A percentile compares a stretch with the other conserved stretches of the same genome.
These are phyloP conservation scores for Drosophila aff. DNA, from an alignment of 1,140 invertebrate species.

Conservation along the genomic window DNA sequence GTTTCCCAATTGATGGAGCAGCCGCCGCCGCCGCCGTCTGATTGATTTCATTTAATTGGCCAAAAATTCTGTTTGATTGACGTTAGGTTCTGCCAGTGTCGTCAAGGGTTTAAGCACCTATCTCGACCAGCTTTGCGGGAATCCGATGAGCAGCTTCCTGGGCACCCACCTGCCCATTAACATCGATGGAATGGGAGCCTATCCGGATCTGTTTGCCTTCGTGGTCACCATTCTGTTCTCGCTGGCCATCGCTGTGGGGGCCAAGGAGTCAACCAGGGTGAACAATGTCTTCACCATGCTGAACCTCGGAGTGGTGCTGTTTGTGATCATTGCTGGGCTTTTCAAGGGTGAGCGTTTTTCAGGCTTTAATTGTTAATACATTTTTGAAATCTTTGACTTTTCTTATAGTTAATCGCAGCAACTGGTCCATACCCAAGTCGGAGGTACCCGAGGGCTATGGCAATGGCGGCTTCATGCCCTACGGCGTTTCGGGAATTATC, in stretches of 20 bases:
- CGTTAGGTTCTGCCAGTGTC: slow-evolving; percentile 93
- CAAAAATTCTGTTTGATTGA: slow-evolving; percentile 16
- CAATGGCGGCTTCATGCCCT: slow-evolving; percentile 93
- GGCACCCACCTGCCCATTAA: slow-evolving; percentile 89
- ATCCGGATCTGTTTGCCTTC: slow-evolving; percentile 94
- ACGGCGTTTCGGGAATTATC: slow-evolving; percentile 91
- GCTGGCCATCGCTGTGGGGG: slow-evolving; percentile 92
- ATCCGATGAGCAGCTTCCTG: slow-evolving; percentile 90
- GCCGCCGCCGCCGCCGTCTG: slow-evolving; percentile 26
- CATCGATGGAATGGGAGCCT: slow-evolving; percentile 89
- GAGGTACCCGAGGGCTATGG: slow-evolving; percentile 88
- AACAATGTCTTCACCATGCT: slow-evolving; percentile 96
- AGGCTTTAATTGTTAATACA: not conserved
- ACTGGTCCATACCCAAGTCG: slow-evolving; percentile 89
- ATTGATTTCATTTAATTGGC: slow-evolving; percentile 65
- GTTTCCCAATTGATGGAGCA: slow-evolving; percentile 48
- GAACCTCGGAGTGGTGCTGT: slow-evolving; percentile 93
- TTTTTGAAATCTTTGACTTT: no score
- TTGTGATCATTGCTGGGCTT: slow-evolving; percentile 93
- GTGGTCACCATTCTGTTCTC: slow-evolving; percentile 88
- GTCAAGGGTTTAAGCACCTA: slow-evolving; percentile 96
- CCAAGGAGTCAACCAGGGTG: slow-evolving; percentile 94
- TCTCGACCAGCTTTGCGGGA: slow-evolving; percentile 92
- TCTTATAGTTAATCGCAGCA: slow-evolving; percentile 80
- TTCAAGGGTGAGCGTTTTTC: slow-evolving; percentile 89